A percentile compares a stretch with the other conserved stretches of the same genome.
These are phyloP conservation scores for Brachyistius frenatus DNA, from an alignment of 2,113 vertebrate genomes.

Conservation along the genomic window DNA sequence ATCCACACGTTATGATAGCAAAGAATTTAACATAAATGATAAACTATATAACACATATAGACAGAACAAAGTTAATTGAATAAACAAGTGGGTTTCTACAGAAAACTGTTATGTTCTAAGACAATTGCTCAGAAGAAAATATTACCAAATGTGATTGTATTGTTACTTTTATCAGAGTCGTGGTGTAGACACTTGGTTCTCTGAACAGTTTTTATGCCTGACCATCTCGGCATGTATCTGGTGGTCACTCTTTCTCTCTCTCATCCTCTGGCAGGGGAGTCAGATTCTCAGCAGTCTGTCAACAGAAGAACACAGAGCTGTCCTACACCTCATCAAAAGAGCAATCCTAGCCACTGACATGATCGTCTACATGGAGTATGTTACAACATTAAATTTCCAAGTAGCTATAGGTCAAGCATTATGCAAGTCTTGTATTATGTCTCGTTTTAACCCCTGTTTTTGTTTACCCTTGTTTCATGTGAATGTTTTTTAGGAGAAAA, in stretches of 20 bases:
- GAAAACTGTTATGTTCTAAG: too few relatives aligned
- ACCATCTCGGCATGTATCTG: neutral
- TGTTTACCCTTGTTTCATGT: neutral
- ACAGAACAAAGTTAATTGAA: too few relatives aligned
- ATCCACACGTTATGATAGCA: too few relatives aligned
- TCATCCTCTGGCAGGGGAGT: slow-evolving; percentile 85
- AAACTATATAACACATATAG: too few relatives aligned
- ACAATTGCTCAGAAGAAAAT: too few relatives aligned
- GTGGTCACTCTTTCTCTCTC: neutral
- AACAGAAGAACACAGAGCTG: slow-evolving; percentile 88
- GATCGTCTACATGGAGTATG: slow-evolving; percentile 91
- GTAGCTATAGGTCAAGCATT: neutral
- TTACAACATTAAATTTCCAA: slow-evolving; percentile 43
- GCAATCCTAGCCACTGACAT: slow-evolving; percentile 94
- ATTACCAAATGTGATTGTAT: too few relatives aligned
- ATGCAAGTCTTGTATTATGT: neutral
- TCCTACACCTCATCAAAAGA: slow-evolving; percentile 90
- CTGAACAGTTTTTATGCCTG: too few relatives aligned
- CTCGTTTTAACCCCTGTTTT: neutral
- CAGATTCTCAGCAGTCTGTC: slow-evolving; percentile 92
- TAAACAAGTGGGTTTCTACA: too few relatives aligned
- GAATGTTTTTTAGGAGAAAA: slow-evolving; percentile 66
- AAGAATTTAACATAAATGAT: too few relatives aligned
- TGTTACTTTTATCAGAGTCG: too few relatives aligned
- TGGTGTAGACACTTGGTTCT: too few relatives aligned